Base-by-base conservation (phyloP, 2,888 invertebrate species). In the Agonopterix arenella region DNA sequence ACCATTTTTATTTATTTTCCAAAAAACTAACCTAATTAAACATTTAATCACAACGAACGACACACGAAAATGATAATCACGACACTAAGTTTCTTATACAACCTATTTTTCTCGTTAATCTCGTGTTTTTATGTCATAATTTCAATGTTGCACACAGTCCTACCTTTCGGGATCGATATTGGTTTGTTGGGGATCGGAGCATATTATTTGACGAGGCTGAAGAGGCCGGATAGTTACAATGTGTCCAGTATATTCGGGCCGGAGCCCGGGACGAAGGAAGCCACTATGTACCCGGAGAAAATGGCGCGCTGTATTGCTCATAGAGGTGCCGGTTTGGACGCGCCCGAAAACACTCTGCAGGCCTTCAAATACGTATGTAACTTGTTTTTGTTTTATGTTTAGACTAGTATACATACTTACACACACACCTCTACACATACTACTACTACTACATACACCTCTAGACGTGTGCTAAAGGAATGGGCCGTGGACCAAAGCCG, bases 291-390 rank as follows among this genome's bases (percentile, higher is more conserved):
- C 50, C 80, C 90, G 2, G 78, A 78, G 11, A 77, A 78, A 60
- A 76, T 91, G 2, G 89, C 93, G 62, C 90, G 85, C 65, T 91
- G 93, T 44, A 91, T 94, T 51, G 95, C 94, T 1, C 96, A 96
- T 65, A 90, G 95, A 67, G 95, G 94, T 4, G 94, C 93, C 9
- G 92, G 91, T 1, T 80, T 93, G 44, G 95, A 96, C 80, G 95
- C 93, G 4, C 96, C 96, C 0, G 96, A 96, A 79, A 96, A 96
- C 74, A 95, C 93, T 56, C 70, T 95, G 56, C 90, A 90, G 49
- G 95, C 95, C 1, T 92, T 95, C 62, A 90, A 91, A 82, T 90
- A 92, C 77, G 93, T 93, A 73, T 86, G 89, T 84, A 55, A 28
- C 28, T 28, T 28, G 53, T 11, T 47, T 11, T 41, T 16, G 8